phyloP scores from a whole-genome alignment of 2,113 vertebrate genomes.

The Pycnonotus jocosus region DNA sequence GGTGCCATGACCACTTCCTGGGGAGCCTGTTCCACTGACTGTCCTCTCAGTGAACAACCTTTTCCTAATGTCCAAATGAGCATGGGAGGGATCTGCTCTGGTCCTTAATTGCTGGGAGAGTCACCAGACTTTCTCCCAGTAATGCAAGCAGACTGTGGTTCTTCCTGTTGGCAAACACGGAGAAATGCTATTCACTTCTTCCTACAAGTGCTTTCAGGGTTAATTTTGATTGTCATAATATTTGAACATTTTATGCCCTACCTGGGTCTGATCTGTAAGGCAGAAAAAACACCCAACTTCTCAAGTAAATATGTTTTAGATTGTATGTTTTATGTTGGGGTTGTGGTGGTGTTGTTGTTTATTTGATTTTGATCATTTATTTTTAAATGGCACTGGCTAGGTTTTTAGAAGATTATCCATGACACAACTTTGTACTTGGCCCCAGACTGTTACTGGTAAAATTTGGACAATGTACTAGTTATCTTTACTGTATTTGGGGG shows the following conservation, averaged over 20 bases:
- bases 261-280: not conserved
- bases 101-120: not conserved
- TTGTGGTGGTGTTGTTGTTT: not conserved
- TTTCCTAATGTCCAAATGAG: not conserved
- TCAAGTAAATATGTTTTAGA: not conserved
- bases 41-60: not conserved
- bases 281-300: not conserved
- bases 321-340: not conserved
- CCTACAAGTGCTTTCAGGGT: not conserved
- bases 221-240: not conserved
- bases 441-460: not conserved
- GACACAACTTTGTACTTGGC: not conserved
- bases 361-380: not conserved
- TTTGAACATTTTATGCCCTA: not conserved
- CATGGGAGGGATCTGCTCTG: not conserved
- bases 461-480: not conserved
- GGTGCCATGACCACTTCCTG: accelerated
- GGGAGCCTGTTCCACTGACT: not conserved
- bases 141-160: not conserved
- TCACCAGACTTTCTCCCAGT: not conserved
- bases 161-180: not conserved
- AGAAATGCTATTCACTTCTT: not conserved
- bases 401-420: not conserved
- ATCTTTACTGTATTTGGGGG: not conserved
- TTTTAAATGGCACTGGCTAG: not conserved